Evolutionary conservation across 2,888 invertebrate genomes (phyloP).

Genomic region (Camponotus fellah): DNA sequence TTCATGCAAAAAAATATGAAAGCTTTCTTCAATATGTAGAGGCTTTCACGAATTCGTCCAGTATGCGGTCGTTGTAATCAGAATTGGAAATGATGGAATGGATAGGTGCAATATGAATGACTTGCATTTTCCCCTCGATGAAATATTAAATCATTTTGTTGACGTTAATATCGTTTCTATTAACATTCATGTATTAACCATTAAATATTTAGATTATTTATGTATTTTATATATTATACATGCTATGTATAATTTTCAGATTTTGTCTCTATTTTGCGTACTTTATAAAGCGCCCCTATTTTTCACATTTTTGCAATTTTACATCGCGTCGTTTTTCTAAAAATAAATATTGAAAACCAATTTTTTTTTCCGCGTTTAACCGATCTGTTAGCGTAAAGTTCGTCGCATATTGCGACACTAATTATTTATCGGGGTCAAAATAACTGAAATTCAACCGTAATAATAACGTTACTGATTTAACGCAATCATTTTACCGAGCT

Average conservation of each 20-base stretch:
- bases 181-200: background rate
- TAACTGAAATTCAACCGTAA: conserved; percentile 21
- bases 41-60: conserved; percentile 26
- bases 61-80: conserved; percentile 37
- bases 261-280: background rate
- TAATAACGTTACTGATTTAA: conserved; percentile 1
- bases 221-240: background rate
- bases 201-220: background rate
- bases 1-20: conserved; percentile 15
- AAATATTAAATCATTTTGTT: conserved; percentile 32
- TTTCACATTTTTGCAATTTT: background rate
- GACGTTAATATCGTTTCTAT: background rate
- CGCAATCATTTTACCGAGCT: conserved; percentile 12
- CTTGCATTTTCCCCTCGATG: background rate
- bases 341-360: background rate
- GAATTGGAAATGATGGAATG: conserved; percentile 54
- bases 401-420: background rate
- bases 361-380: background rate
- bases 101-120: conserved; percentile 37
- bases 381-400: conserved; percentile 1
- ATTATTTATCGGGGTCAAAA: background rate
- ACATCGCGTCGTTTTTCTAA: background rate
- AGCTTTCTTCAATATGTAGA: conserved; percentile 11
- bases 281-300: background rate
- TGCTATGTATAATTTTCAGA: background rate